Evolutionary conservation across 2,113 vertebrate species (phyloP), one percentile per base, ranked within the genome.

Genomic region (Hystrix brachyura): DNA sequence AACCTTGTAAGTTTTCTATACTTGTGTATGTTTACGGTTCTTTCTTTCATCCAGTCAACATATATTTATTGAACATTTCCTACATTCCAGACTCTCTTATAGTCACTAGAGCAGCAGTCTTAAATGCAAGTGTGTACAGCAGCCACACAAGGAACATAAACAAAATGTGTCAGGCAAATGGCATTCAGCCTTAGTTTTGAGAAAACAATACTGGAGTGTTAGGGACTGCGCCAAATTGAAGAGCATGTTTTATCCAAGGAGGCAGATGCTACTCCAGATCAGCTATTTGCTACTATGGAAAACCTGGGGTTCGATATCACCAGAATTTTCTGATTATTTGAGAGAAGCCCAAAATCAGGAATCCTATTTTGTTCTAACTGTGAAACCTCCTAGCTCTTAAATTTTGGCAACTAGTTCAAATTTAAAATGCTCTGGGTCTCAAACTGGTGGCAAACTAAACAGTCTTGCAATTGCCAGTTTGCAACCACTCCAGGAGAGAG

Each of bases 271-370:
- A 87, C 23, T 80, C 18, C 29, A 90, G n/a, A 94, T 34, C 5
- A 94, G 32, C 51, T 90, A 79, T 57, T 32, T 74, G 57, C 14
- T 87, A n/a, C 32, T 67, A 76, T 19, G n/a, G 59, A 92, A 90
- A 95, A 74, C 53, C 46, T 84, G 23, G 9, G 5, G 4, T 87
- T 92, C 18, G 27, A 17, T n/a, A 57, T 57, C 79, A 43, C 23
- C 38, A 96, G 59, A 90, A 90, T 80, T 62, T 92, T 94, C 76
- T 92, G 38, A 84, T 65, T 94, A 78, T 78, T 94, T 55, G 32
- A 84, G 19, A 78, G 29, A 94, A 94, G 19, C 18, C 60, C 86
- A 19, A 94, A 64, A n/a, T 69, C 15, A 97, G 48, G 38, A 95
- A 93, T 78, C 57, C 32, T 87, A 14, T 53, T 85, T 81, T 71